Conservation (phyloP, 1,140 invertebrate genomes). For the Ceratitis capitata region DNA sequence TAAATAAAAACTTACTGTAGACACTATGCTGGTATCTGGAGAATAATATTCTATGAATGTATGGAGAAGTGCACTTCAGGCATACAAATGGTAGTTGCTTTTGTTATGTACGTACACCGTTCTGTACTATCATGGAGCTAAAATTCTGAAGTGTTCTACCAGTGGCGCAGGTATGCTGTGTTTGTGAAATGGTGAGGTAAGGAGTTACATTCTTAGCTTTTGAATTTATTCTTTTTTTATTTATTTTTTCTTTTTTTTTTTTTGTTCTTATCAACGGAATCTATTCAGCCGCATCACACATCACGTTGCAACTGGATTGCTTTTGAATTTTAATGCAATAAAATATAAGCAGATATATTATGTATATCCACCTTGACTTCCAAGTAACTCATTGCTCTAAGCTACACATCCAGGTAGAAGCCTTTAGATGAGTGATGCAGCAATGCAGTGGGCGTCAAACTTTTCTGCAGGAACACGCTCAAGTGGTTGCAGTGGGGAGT, state of each 20-base stretch:
- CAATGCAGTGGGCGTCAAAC: constrained; percentile 3
- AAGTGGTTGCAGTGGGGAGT: background rate
- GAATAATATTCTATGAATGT: no score
- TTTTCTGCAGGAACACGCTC: background rate
- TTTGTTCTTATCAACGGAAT: background rate
- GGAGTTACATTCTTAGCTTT: constrained; percentile 11
- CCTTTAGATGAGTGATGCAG: background rate
- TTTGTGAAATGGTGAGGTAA: background rate
- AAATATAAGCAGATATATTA: constrained; percentile 33
- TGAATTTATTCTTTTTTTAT: no score
- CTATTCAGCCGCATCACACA: background rate
- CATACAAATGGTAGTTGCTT: background rate
- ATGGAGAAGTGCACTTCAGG: constrained; percentile 17
- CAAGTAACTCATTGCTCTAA: background rate
- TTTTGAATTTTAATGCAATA: constrained; percentile 37
- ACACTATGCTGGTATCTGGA: background rate
- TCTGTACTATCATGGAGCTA: no score
- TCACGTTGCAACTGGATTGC: constrained; percentile 30
- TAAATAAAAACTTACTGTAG: background rate
- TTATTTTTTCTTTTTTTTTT: background rate
- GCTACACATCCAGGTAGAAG: background rate
- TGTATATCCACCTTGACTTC: constrained; percentile 28
- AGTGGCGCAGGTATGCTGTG: background rate
- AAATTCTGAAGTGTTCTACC: no score
- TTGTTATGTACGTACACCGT: constrained; percentile 5